A percentile compares a stretch with the other conserved stretches of the same genome.
Evolutionary conservation across 2,113 vertebrate species (phyloP).

Genomic region (Bufo bufo): DNA sequence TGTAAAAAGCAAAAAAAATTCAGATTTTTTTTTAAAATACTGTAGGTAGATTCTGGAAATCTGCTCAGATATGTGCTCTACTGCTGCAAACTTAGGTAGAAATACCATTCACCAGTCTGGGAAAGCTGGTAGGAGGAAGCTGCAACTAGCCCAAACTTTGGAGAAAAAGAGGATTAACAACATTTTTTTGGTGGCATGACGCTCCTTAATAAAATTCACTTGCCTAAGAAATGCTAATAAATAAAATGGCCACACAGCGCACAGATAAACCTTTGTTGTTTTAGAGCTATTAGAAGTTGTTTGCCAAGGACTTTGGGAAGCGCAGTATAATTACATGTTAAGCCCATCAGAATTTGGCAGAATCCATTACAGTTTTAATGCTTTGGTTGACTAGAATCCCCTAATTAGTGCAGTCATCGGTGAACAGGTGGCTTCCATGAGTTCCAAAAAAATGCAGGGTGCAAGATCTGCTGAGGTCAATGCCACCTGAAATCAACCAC

Average conservation of each 20-base stretch:
- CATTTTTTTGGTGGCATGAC: too few relatives aligned
- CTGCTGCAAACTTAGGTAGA: background rate
- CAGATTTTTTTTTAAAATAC: too few relatives aligned
- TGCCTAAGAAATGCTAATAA: background rate
- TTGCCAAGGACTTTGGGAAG: slow-evolving; percentile 10
- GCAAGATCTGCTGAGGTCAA: background rate
- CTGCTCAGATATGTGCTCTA: background rate
- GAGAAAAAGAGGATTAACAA: too few relatives aligned
- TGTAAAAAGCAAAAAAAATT: background rate
- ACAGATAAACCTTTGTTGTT: slow-evolving; percentile 8
- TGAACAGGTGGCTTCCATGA: slow-evolving; percentile 7
- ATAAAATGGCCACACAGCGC: background rate
- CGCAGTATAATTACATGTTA: slow-evolving; percentile 15
- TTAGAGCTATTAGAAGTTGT: background rate
- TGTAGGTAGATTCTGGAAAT: background rate
- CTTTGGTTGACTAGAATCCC: slow-evolving; percentile 25
- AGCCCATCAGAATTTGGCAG: slow-evolving; percentile 27
- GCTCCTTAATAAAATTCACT: too few relatives aligned
- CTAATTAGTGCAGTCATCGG: background rate
- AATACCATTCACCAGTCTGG: background rate
- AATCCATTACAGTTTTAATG: slow-evolving; percentile 18
- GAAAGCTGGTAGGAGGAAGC: too few relatives aligned
- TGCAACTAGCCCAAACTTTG: too few relatives aligned
- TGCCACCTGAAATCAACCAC: background rate
- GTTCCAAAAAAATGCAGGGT: background rate